Evolutionary conservation across 1,140 invertebrate genomes (phyloP).

Genomic region (Pomacea maculata): DNA sequence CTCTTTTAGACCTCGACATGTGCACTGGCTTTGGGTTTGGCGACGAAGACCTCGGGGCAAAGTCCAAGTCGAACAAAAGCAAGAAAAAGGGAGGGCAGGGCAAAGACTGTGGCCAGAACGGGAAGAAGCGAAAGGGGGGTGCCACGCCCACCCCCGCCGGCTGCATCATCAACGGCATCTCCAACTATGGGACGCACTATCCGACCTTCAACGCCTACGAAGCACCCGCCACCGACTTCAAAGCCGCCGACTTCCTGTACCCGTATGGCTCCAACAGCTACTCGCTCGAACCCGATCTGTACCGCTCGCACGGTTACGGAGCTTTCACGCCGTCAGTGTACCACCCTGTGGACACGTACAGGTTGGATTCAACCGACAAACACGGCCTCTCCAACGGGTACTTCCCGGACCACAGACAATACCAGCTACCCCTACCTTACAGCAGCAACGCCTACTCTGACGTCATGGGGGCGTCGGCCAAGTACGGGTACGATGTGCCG

Average conservation of each 20-base stretch:
- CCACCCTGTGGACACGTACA: constrained; percentile 50
- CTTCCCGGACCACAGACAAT: constrained; percentile 60
- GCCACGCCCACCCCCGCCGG: constrained; percentile 29
- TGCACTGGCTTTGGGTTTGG: constrained; percentile 59
- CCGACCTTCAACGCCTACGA: constrained; percentile 59
- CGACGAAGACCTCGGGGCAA: constrained; percentile 51
- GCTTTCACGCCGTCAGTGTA: constrained; percentile 49
- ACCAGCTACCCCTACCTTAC: constrained; percentile 51
- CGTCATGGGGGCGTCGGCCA: constrained; percentile 41
- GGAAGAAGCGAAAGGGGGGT: constrained; percentile 82
- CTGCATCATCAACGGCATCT: constrained; percentile 27
- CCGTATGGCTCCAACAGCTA: constrained; percentile 55
- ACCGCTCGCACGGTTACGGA: constrained; percentile 55
- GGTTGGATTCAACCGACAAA: constrained; percentile 54
- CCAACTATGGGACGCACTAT: constrained; percentile 36
- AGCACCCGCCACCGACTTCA: constrained; percentile 42
- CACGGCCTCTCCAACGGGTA: constrained; percentile 60
- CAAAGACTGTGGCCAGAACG: constrained; percentile 90
- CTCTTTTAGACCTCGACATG: constrained; percentile 72
- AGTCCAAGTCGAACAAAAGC: constrained; percentile 51
- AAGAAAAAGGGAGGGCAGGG: constrained; percentile 90
- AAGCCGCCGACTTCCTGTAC: constrained; percentile 55
- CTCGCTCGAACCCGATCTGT: constrained; percentile 55
- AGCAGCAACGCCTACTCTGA: constrained; percentile 60
- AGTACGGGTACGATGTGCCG: constrained; percentile 58